Evolutionary conservation across 1,140 invertebrate species (phyloP), one percentile per base, ranked within the genome.

Genomic region (Ceratina calcarata): DNA sequence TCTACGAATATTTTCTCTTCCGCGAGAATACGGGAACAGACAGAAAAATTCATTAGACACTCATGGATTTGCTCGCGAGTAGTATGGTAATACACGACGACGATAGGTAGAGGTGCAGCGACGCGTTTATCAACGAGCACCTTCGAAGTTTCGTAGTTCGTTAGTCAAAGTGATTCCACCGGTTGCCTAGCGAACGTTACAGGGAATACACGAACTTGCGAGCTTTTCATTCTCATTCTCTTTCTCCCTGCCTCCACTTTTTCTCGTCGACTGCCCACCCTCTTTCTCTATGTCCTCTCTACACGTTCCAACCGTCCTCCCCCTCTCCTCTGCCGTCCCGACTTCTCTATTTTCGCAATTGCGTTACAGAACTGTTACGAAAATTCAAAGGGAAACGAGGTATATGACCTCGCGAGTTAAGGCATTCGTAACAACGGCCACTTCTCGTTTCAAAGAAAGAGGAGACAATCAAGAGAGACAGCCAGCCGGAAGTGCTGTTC

Each of bases 91-190:
- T 87, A 70, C 37, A 60, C 24, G 60, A 66, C 51, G 76, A 45
- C 37, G 37, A 45, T 83, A 86, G 69, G 69, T 67, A 69, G 49
- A 80, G 58, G 60, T 51, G 55, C 58, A 77, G 45, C 27, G 79
- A 77, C 37, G 55, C 51, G 61, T 78, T 71, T 60, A 75, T 64
- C 58, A 53, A 62, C 22, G 12, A 57, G 69, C 55, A 37, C 45
- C 73, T 69, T 81, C 76, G 53, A 49, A 58, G 32, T 74, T 45
- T 57, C 49, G 22, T 69, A 72, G 71, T 84, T 85, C 81, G 78
- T 86, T 85, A 81, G 67, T 88, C 79, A 81, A 87, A 81, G 81
- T 73, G 75, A 60, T 66, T 80, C 76, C 22, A 58, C 2, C 66
- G 18, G 20, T 0, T 32, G 7, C 24, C 58, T 69, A 81, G 27